Evolutionary conservation across 2,797 vertebrate species (phyloP).

Genomic region (Acrocephalus scirpaceus): DNA sequence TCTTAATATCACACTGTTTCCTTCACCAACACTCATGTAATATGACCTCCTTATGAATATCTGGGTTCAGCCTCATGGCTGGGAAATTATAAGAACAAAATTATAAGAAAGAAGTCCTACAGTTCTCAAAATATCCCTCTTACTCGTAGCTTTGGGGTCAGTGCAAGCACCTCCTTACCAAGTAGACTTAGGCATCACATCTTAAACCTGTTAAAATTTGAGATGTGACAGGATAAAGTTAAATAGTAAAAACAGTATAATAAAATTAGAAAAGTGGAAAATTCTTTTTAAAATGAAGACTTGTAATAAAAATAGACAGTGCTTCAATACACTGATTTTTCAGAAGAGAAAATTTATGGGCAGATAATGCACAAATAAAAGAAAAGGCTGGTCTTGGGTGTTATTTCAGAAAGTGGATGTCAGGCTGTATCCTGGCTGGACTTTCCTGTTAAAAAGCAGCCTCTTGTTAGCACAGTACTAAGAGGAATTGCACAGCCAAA

Average conservation of each 20-base stretch:
- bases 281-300: not conserved
- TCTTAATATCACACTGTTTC: not conserved
- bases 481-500: conserved; percentile 5
- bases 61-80: not conserved
- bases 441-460: not conserved
- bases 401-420: not conserved
- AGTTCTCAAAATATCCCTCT: not conserved
- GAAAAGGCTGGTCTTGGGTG: not conserved
- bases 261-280: not conserved
- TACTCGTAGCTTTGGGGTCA: not conserved
- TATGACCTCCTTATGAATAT: not conserved
- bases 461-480: not conserved
- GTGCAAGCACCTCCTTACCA: not conserved
- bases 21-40: not conserved
- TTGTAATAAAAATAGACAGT: not conserved
- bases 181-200: not conserved
- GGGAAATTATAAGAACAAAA: not conserved
- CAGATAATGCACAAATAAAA: not conserved
- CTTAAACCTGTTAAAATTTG: not conserved
- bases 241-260: not conserved
- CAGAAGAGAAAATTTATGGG: not conserved
- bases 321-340: not conserved
- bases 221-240: not conserved
- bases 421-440: not conserved
- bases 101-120: not conserved